Conservation (phyloP, 2,888 invertebrate species). For the Aphidoletes aphidimyza region DNA sequence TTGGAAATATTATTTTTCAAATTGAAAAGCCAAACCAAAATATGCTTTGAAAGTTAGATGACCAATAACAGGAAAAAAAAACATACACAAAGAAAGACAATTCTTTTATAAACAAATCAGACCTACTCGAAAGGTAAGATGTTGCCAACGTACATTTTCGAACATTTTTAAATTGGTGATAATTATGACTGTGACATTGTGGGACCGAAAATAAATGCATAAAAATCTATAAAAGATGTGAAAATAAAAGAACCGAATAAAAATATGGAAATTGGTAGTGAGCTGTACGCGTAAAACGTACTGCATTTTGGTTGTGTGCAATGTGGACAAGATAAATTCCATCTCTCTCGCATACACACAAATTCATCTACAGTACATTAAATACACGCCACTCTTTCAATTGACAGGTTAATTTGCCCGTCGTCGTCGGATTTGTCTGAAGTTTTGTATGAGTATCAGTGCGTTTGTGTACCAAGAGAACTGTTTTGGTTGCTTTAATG, state of each 20-base stretch:
- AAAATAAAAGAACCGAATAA: neutral
- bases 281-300: conserved; percentile 10
- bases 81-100: neutral
- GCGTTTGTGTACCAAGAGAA: too few species aligned
- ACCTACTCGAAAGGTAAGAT: conserved; percentile 17
- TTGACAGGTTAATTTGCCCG: conserved; percentile 47
- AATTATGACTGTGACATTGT: too few species aligned
- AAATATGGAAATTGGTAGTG: neutral
- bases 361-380: too few species aligned
- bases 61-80: neutral
- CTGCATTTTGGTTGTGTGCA: conserved; percentile 11
- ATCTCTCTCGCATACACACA: neutral
- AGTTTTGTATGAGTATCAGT: neutral
- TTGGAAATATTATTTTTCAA: too few species aligned
- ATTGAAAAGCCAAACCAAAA: too few species aligned
- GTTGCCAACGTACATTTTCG: neutral
- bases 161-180: conserved; percentile 12
- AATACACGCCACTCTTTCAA: conserved; percentile 2
- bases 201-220: neutral
- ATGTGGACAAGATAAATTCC: conserved; percentile 25
- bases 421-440: neutral
- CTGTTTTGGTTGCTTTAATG: conserved; percentile 16
- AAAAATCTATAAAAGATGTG: too few species aligned
- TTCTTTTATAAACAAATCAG: conserved; percentile 9
- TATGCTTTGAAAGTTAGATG: neutral